A percentile compares a stretch with the other conserved stretches of the same genome.
phyloP scores from a whole-genome alignment of 2,888 invertebrate species.

The Diplazon laetatorius region DNA sequence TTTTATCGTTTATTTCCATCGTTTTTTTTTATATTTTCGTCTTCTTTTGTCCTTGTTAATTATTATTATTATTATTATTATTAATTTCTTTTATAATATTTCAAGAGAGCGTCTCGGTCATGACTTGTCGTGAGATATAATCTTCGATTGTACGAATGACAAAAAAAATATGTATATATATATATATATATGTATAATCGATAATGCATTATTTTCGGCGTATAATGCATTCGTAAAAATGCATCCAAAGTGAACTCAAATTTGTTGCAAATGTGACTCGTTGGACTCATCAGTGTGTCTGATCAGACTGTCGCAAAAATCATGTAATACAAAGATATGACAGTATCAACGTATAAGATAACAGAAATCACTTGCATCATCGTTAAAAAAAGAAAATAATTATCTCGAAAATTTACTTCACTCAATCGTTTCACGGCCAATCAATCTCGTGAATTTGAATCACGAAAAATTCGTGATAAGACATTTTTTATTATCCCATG shows the following conservation, averaged over 20 bases:
- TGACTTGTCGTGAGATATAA: background rate
- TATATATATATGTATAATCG: too few relatives aligned
- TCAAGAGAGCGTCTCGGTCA: constrained; percentile 3
- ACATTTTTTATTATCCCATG: constrained; percentile 6
- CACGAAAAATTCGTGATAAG: background rate
- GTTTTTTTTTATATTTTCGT: constrained; percentile 15
- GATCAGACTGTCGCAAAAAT: too few relatives aligned
- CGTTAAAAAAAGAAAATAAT: too few relatives aligned
- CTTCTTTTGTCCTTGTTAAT: constrained; percentile 1
- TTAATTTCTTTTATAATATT: constrained; percentile 2
- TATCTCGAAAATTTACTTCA: constrained; percentile 49
- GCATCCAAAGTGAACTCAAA: too few relatives aligned
- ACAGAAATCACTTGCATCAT: too few relatives aligned
- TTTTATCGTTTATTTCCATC: constrained; percentile 34
- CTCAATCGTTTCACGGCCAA: background rate
- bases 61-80: background rate
- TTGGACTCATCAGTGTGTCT: too few relatives aligned
- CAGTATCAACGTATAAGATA: too few relatives aligned
- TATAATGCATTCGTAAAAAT: too few relatives aligned
- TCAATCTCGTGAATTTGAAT: background rate
- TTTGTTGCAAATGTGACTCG: too few relatives aligned
- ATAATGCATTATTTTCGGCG: too few relatives aligned
- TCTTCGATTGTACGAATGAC: background rate
- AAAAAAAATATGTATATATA: too few relatives aligned
- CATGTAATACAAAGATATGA: too few relatives aligned